Evolutionary conservation across 1,140 invertebrate species (phyloP).

Genomic region (Tyrophagus putrescentiae): DNA sequence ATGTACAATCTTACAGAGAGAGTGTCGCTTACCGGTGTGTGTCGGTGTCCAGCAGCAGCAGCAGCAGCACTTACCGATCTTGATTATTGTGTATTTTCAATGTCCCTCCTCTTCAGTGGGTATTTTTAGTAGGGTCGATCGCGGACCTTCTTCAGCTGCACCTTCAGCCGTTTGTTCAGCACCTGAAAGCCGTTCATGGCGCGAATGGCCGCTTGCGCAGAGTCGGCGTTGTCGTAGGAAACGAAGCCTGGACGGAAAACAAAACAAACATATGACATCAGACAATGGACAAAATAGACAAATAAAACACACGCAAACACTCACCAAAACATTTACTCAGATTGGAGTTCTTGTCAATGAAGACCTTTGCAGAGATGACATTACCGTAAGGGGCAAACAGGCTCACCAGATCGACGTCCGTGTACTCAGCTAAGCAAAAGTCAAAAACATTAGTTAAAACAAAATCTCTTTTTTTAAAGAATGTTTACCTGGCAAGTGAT

Average conservation of each 20-base stretch:
- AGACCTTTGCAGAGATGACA: conserved; percentile 95
- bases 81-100: no score
- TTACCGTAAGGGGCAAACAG: conserved; percentile 90
- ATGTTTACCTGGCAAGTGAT: conserved; percentile 26
- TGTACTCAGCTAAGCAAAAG: conserved; percentile 53
- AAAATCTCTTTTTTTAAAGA: not conserved
- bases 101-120: no score
- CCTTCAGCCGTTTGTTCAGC: conserved; percentile 89
- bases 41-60: no score
- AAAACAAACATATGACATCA: not conserved
- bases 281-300: not conserved
- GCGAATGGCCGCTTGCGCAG: conserved; percentile 84
- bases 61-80: no score
- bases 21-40: no score
- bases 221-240: conserved; percentile 81
- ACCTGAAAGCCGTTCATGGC: conserved; percentile 96
- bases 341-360: conserved; percentile 97
- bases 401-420: conserved; percentile 77
- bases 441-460: conserved; percentile 7
- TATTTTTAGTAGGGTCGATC: conserved; percentile 44
- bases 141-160: conserved; percentile 90
- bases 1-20: no score
- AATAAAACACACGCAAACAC: conserved; percentile 26
- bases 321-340: conserved; percentile 94
- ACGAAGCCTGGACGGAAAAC: conserved; percentile 54